Evolutionary conservation across 2,113 vertebrate genomes (phyloP).

Genomic region (Podarcis muralis): DNA sequence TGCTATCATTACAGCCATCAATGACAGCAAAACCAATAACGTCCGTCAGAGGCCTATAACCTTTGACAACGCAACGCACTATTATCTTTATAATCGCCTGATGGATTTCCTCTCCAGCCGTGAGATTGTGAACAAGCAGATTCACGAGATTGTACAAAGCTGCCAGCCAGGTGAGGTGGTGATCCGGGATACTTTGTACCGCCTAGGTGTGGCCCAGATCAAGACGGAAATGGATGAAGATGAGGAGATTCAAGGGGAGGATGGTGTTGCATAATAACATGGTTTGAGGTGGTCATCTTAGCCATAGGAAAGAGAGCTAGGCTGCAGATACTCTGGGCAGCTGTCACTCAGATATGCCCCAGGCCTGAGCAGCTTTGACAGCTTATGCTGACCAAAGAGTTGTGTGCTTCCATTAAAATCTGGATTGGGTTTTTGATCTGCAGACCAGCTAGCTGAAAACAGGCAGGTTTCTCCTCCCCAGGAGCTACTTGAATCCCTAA

Average conservation of each 20-base stretch:
- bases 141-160: constrained; percentile 87
- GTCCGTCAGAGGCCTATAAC: constrained; percentile 74
- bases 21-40: constrained; percentile 67
- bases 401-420: constrained; percentile 66
- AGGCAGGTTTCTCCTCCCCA: neutral
- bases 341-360: constrained; percentile 36
- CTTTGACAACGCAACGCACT: constrained; percentile 92
- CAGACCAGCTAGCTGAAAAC: constrained; percentile 21
- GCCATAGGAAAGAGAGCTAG: neutral
- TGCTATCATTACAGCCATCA: constrained; percentile 70
- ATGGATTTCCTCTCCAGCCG: constrained; percentile 94
- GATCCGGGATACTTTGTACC: constrained; percentile 92
- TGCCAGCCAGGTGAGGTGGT: constrained; percentile 96
- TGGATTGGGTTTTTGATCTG: neutral
- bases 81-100: constrained; percentile 97
- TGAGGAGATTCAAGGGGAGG: constrained; percentile 68
- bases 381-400: constrained; percentile 79
- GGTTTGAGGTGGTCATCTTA: constrained; percentile 34
- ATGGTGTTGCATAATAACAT: constrained; percentile 51
- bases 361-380: constrained; percentile 48
- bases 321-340: constrained; percentile 20
- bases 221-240: constrained; percentile 84
- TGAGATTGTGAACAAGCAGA: constrained; percentile 93
- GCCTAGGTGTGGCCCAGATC: constrained; percentile 94
- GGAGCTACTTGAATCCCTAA: neutral